Base-by-base conservation (phyloP, 1,140 invertebrate genomes). In the Drosophila pseudoobscura region DNA sequence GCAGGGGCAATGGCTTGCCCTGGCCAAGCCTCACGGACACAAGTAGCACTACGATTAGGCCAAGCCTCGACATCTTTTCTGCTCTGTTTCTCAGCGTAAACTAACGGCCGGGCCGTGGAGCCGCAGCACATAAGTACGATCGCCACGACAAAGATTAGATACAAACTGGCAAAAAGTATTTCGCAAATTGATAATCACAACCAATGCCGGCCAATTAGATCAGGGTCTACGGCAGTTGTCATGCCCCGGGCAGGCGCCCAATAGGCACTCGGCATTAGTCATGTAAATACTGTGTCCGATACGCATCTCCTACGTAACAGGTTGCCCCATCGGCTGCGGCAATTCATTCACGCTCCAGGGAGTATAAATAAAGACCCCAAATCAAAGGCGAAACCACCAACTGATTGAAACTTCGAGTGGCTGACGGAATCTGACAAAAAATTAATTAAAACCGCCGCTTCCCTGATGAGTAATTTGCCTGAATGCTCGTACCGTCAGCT, bases 371-470 rank as follows among this genome's bases (percentile, higher is more conserved):
- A 1, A 20, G 20, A 20, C 20, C 20, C 20, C 13, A 56, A 50
- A 35, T n/a, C 39, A 55, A 50, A 20, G 15, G 39, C 26, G 53
- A 62, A 58, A 68, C 64, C 60, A 17, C 6, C 20, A 7, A 49
- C n/a, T 79, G 66, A 84, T 84, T 84, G 50, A 39, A 44, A 68
- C 63, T 43, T 85, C n/a, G 49, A 84, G 80, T 80, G 63, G 17
- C 20, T 17, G 50, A 22, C 39, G 47, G 39, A 54, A 80, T 59
- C 31, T 54, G 39, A 17, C 17, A 17, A 52, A 26, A 49, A 49
- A 53, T 24, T 41, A 53, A 78, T 71, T 78, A 58, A 43, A 57
- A 70, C 26, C 15, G 9, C 11, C 50, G 53, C 24, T 45, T 35
- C 24, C 26, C 13, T 1, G 35, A 70, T 84, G 82, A 84, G 73